Conservation (phyloP, 2,113 vertebrate genomes). For the Oceanodroma tethys region DNA sequence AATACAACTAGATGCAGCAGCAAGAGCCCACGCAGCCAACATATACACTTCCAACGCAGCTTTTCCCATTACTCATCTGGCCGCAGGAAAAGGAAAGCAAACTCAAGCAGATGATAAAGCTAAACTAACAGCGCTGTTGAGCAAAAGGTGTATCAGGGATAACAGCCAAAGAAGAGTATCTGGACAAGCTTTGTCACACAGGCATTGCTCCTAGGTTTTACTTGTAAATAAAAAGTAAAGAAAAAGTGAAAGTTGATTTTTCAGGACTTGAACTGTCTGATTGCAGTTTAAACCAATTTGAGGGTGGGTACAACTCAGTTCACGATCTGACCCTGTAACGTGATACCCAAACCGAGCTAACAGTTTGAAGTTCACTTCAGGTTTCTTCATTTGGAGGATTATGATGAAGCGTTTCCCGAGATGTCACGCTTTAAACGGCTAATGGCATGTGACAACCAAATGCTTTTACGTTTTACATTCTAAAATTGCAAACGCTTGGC, state of each 20-base stretch:
- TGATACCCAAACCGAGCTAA: neutral
- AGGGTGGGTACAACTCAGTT: neutral
- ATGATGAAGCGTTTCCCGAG: conserved; percentile 45
- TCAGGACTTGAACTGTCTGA: neutral
- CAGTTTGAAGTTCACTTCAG: conserved; percentile 48
- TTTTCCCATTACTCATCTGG: neutral
- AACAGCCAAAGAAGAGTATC: neutral
- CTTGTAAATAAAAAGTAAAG: neutral
- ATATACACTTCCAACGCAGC: neutral
- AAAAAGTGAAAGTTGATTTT: neutral
- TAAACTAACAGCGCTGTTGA: neutral
- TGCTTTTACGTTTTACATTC: neutral
- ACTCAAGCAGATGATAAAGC: neutral
- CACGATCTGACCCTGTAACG: conserved; percentile 11
- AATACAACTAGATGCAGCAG: neutral
- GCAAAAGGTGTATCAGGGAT: neutral
- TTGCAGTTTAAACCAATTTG: conserved; percentile 39
- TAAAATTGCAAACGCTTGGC: conserved; percentile 21
- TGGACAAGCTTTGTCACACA: neutral
- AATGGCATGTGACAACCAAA: conserved; percentile 52
- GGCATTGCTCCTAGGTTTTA: neutral
- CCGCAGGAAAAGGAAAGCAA: neutral
- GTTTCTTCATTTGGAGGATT: conserved; percentile 56
- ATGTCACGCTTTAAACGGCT: conserved; percentile 3
- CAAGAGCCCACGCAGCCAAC: neutral